A percentile compares a stretch with the other conserved stretches of the same genome.
Conservation (phyloP, 2,113 vertebrate species). For the Sclerurus mexicanus region DNA sequence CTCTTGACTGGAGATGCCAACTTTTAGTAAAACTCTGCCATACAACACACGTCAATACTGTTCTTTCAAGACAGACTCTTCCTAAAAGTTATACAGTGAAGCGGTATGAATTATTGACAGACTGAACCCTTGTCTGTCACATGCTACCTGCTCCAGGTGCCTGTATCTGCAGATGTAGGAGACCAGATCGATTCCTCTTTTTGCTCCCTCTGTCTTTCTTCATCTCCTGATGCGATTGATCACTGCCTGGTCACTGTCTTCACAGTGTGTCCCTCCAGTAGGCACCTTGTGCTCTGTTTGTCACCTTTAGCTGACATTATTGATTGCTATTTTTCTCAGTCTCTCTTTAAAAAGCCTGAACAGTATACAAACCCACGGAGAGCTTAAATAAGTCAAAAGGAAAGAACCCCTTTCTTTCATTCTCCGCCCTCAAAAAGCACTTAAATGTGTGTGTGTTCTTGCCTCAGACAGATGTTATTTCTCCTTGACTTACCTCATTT, state of each 20-base stretch:
- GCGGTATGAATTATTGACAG: slow-evolving; percentile 34
- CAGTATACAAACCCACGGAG: background rate
- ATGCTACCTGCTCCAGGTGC: slow-evolving; percentile 25
- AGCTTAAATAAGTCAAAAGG: slow-evolving; percentile 17
- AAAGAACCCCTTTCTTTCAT: slow-evolving; percentile 2
- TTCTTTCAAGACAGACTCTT: slow-evolving; percentile 20
- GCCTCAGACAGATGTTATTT: slow-evolving; percentile 33
- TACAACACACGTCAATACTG: background rate
- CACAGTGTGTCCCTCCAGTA: background rate
- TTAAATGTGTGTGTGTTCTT: background rate
- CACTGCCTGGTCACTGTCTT: background rate
- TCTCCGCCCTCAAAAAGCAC: background rate
- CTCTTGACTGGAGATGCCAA: background rate
- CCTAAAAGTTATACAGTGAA: slow-evolving; percentile 12
- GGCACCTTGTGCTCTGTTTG: slow-evolving; percentile 4
- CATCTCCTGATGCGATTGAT: slow-evolving; percentile 33
- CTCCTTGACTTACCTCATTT: slow-evolving; percentile 35
- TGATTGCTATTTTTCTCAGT: slow-evolving; percentile 37
- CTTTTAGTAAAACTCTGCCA: background rate
- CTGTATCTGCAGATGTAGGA: background rate
- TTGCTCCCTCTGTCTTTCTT: slow-evolving; percentile 32
- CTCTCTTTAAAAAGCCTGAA: slow-evolving; percentile 2
- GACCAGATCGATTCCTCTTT: slow-evolving; percentile 28
- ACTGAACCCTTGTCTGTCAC: background rate
- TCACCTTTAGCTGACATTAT: slow-evolving; percentile 40